These are phyloP conservation scores for Pangasius macronema DNA, from an alignment of 2,797 vertebrate genomes.

Conservation along the genomic window DNA sequence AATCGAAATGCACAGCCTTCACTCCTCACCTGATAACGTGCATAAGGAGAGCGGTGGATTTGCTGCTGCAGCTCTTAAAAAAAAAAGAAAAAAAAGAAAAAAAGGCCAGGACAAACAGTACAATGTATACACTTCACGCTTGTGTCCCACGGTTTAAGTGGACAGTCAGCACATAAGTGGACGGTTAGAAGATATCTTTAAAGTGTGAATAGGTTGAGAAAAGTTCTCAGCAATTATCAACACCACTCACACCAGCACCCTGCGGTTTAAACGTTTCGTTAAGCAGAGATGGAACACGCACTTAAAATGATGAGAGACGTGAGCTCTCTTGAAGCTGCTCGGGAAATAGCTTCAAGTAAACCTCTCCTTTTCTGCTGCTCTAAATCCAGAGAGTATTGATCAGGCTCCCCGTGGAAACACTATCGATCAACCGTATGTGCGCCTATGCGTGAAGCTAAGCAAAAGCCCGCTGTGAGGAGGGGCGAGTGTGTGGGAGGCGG, in stretches of 20 bases:
- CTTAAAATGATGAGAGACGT: neutral
- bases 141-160: conserved; percentile 31
- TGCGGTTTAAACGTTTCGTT: neutral
- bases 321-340: conserved; percentile 43
- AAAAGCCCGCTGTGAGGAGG: conserved; percentile 50
- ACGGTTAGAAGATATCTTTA: conserved; percentile 9
- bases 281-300: neutral
- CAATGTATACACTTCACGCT: conserved; percentile 5
- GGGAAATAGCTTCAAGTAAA: conserved; percentile 57
- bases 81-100: no score
- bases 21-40: conserved; percentile 29
- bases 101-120: conserved; percentile 24
- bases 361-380: conserved; percentile 60
- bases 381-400: conserved; percentile 71
- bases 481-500: conserved; percentile 36
- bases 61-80: neutral
- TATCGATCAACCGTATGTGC: conserved; percentile 64
- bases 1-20: conserved; percentile 39
- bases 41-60: conserved; percentile 21
- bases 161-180: conserved; percentile 11
- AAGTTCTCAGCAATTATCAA: neutral
- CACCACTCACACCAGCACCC: neutral
- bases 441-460: conserved; percentile 14
- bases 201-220: conserved; percentile 7
- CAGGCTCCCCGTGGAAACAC: conserved; percentile 61